Evolutionary conservation across 2,113 vertebrate genomes (phyloP), one percentile per base, ranked within the genome.

Genomic region (Pterophyllum scalare): DNA sequence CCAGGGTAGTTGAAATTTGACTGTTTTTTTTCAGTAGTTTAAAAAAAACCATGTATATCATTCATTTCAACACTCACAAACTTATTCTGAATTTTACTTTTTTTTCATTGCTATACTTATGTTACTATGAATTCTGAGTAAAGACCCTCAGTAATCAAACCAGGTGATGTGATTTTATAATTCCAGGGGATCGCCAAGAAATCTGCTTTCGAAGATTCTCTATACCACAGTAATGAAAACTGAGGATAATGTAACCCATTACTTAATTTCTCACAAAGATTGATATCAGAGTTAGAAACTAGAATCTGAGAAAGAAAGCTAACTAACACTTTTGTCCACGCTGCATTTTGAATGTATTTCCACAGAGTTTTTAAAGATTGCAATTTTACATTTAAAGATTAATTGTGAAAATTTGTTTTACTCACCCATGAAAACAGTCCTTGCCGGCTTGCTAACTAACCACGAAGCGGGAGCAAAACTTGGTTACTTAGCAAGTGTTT

Each of bases 171-270:
- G 31, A 67, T 43, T 59, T 35, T n/a, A 65, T 56, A 54, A 54
- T 57, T 3, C 8, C 19, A 15, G 17, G 40, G 24, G 12, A 24
- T 26, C 3, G 3, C 56, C 79, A 61, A 62, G 31, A 81, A 38
- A 38, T 59, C 31, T 76, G 24, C 61, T 33, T 52, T 33, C 60
- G 52, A 77, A 17, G 26, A 58, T 61, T 80, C 59, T 80, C 46
- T 75, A 67, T 43, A 77, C 56, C 65, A 20, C 75, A 77, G 56
- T 64, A 65, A 87, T 82, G 86, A 86, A 79, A 84, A 75, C 54
- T 46, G 59, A 87, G 60, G 78, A 81, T 67, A 89, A 81, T 77
- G 61, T 83, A 75, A 61, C 35, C 31, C 77, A 84, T 88, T 79
- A 79, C 33, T 40, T 78, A 5, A 83, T 79, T 79, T 83, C 35